phyloP scores from a whole-genome alignment of 2,888 invertebrate species.

The Xestobium rufovillosum region DNA sequence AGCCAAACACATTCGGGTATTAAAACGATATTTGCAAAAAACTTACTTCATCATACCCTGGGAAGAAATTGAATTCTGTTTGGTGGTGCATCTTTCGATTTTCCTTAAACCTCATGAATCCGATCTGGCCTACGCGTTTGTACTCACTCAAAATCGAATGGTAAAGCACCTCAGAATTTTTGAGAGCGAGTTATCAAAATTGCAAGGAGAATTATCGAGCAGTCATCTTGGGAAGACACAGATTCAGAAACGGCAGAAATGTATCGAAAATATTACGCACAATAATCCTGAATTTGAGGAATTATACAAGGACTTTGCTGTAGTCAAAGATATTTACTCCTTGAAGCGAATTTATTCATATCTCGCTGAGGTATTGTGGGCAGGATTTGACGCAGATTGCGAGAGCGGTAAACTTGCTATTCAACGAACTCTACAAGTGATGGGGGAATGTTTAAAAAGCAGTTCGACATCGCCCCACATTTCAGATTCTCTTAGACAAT shows the following conservation, averaged over 20 bases:
- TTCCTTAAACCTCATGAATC: not conserved
- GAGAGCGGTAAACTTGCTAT: not conserved
- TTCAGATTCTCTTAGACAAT: not conserved
- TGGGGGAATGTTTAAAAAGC: conserved; percentile 1
- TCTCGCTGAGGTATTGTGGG: not conserved
- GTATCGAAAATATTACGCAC: not conserved
- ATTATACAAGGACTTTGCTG: not conserved
- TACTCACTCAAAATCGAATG: not conserved
- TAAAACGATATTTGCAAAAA: not conserved
- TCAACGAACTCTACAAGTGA: not conserved
- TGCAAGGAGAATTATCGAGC: not conserved
- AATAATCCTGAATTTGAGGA: not conserved
- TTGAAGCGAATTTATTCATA: not conserved
- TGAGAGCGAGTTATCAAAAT: not conserved
- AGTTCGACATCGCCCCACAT: not conserved
- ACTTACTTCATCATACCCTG: not conserved
- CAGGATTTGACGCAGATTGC: not conserved
- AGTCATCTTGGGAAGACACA: not conserved
- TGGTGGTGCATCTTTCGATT: not conserved
- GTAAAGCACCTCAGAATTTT: too few relatives aligned
- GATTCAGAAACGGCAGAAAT: not conserved
- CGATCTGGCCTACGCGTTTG: not conserved
- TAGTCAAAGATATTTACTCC: conserved; percentile 1
- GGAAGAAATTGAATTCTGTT: conserved; percentile 1
- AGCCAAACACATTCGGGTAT: not conserved